Evolutionary conservation across 2,888 invertebrate species (phyloP).

Genomic region (Cryptops parisi): DNA sequence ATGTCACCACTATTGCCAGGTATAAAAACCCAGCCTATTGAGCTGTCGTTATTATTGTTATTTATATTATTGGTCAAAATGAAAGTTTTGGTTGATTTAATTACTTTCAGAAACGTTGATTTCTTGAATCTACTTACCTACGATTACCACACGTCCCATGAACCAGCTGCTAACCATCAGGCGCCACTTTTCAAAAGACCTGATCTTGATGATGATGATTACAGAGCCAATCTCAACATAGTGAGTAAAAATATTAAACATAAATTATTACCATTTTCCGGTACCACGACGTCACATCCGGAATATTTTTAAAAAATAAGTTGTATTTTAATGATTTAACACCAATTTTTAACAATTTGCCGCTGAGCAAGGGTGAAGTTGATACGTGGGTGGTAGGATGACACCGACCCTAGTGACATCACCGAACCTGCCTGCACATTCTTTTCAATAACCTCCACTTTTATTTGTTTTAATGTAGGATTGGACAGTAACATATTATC

Average conservation of each 20-base stretch:
- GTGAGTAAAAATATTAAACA: constrained; percentile 51
- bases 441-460: no score
- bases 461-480: no score
- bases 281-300: no score
- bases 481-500: constrained; percentile 31
- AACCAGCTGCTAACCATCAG: constrained; percentile 82
- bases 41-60: no score
- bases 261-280: no score
- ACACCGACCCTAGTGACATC: no score
- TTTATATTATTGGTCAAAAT: neutral
- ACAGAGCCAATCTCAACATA: constrained; percentile 71
- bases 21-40: constrained; percentile 27
- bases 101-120: constrained; percentile 52
- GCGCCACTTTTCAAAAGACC: constrained; percentile 60
- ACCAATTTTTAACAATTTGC: no score
- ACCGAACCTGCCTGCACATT: no score
- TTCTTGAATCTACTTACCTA: constrained; percentile 85
- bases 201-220: constrained; percentile 73
- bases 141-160: constrained; percentile 84
- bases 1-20: constrained; percentile 55
- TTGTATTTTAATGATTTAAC: no score
- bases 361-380: no score
- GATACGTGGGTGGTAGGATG: no score
- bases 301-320: no score
- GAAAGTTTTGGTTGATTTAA: neutral